Base-by-base conservation (phyloP, 2,797 vertebrate genomes). In the Vespertilio murinus region DNA sequence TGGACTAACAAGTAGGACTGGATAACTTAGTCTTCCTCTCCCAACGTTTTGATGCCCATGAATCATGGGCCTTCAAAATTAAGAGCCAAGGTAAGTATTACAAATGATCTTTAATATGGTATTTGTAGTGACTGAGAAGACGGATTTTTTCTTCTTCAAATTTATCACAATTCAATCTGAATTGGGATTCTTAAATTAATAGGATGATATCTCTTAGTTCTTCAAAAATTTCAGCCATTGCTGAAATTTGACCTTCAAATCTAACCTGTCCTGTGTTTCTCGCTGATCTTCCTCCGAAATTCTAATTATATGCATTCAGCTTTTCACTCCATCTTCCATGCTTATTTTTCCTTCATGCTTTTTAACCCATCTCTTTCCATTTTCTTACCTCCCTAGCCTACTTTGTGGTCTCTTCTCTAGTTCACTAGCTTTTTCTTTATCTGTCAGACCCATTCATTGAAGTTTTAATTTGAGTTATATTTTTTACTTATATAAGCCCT, bases 401-500 rank as follows among this genome's bases (percentile, higher is more conserved):
- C n/a, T 70, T 95, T 67, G 30, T 75, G 22, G 13, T 49, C 35
- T 84, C 59, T 84, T 77, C 35, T 42, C 33, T 16, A 45, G 12
- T 88, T 84, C 25, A 79, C n/a, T 73, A 74, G 47, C 33, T 85
- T 90, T 90, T 85, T 47, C 80, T 88, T 73, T 42, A 79, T n/a
- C 28, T 84, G 67, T 92, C 47, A 84, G 35, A 78, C 30, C 16
- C 28, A 69, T 49, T 33, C 52, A 49, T 23, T 88, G 52, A 61
- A 70, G 42, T 81, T 91, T 74, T 81, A 47, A 67, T 80, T 67
- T 80, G 25, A 67, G n/a, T 94, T 90, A 20, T 35, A 35, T 67
- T 67, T 67, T 67, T 67, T 33, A 20, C 64, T 67, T 35, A 17
- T 67, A 20, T 47, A 93, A 52, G 35, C 80, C 49, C 54, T 84